Percentiles rank a stretch among this genome's conserved stretches.
Conservation (phyloP, 2,797 vertebrate species). For the Eidolon dupreanum region DNA sequence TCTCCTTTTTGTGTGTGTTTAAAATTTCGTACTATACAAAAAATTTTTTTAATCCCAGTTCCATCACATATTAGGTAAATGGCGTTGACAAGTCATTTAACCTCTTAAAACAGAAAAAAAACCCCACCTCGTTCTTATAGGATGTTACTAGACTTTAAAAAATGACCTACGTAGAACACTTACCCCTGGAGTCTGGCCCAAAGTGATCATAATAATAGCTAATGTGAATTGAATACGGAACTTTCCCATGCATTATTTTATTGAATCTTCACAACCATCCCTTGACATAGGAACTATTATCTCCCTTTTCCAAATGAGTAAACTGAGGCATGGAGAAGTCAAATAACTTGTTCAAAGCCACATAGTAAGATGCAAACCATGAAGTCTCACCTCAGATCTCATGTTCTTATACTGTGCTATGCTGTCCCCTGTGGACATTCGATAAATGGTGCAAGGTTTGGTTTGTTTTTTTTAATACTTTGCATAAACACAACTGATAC, state of each 20-base stretch:
- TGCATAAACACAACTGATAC: neutral
- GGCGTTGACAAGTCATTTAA: neutral
- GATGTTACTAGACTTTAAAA: neutral
- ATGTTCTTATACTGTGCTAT: neutral
- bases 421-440: neutral
- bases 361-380: neutral
- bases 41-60: neutral
- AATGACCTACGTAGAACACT: neutral
- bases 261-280: neutral
- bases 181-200: neutral
- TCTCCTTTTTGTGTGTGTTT: neutral
- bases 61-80: neutral
- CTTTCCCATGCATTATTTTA: neutral
- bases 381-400: neutral
- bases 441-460: neutral
- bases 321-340: neutral
- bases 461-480: neutral
- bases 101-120: neutral
- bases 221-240: accelerated
- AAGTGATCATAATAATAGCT: neutral
- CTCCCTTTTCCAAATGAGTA: neutral
- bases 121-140: neutral
- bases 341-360: neutral
- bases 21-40: neutral
- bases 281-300: neutral